Conservation (phyloP, 2,888 invertebrate species). For the Drosophila pseudotakahashii region DNA sequence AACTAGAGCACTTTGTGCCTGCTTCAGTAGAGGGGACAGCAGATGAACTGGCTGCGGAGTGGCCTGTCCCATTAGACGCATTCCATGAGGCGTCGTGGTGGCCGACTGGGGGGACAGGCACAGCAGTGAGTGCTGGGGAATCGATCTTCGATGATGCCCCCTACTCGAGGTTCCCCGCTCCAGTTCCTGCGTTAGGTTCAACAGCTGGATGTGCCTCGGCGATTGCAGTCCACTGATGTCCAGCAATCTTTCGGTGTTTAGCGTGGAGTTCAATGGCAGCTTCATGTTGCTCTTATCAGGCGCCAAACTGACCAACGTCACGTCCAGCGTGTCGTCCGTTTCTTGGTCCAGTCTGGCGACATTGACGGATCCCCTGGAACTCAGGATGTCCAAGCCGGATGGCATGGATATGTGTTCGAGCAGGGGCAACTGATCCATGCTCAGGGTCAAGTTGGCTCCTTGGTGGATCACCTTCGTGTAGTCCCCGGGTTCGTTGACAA, state of each 20-base stretch:
- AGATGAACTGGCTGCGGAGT: constrained; percentile 65
- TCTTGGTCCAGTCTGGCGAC: constrained; percentile 19
- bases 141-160: constrained; percentile 42
- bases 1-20: constrained; percentile 77
- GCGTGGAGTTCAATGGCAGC: constrained; percentile 81
- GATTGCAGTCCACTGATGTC: constrained; percentile 73
- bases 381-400: constrained; percentile 61
- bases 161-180: constrained; percentile 59
- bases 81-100: constrained; percentile 67
- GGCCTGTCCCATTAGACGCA: constrained; percentile 47
- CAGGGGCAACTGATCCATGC: constrained; percentile 73
- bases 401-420: constrained; percentile 80
- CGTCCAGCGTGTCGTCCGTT: constrained; percentile 56
- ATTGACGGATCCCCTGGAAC: constrained; percentile 1
- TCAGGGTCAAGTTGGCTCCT: constrained; percentile 51
- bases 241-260: constrained; percentile 80
- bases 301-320: constrained; percentile 68
- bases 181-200: constrained; percentile 81
- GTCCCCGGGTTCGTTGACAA: constrained; percentile 14
- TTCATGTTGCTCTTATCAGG: constrained; percentile 81
- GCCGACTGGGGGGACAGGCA: constrained; percentile 78
- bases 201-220: constrained; percentile 72
- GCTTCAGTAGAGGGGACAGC: constrained; percentile 68
- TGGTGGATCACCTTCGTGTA: constrained; percentile 25
- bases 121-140: constrained; percentile 62